Evolutionary conservation across 2,797 vertebrate species (phyloP).

Genomic region (Epinephelus malabaricus): DNA sequence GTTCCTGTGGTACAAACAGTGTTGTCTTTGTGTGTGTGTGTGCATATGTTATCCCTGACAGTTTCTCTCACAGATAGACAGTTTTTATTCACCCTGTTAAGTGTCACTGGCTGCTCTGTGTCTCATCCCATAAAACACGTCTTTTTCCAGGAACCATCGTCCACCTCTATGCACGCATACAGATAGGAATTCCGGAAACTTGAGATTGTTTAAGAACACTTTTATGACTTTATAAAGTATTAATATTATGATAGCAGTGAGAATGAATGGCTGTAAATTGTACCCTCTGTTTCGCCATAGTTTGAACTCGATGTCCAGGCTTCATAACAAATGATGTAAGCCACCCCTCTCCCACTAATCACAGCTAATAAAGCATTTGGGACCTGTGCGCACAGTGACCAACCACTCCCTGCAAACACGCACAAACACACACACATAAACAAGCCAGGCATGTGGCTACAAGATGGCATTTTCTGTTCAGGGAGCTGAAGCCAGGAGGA

Average conservation of each 20-base stretch:
- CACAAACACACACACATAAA: constrained; percentile 17
- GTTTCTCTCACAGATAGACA: constrained; percentile 54
- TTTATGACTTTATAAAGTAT: constrained; percentile 43
- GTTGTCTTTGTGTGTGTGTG: constrained; percentile 72
- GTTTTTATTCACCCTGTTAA: constrained; percentile 49
- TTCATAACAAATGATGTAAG: constrained; percentile 73
- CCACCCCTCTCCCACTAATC: constrained; percentile 48
- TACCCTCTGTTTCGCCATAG: constrained; percentile 53
- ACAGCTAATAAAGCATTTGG: constrained; percentile 68
- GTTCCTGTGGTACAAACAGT: constrained; percentile 70
- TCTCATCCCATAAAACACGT: constrained; percentile 59
- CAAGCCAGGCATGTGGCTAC: constrained; percentile 31
- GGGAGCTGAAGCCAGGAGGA: constrained; percentile 31
- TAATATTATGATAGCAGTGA: constrained; percentile 65
- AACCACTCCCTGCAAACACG: constrained; percentile 31
- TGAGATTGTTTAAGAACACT: constrained; percentile 49
- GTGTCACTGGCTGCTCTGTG: constrained; percentile 56
- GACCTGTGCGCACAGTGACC: constrained; percentile 42
- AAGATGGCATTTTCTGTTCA: constrained; percentile 47
- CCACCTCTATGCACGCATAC: constrained; percentile 1
- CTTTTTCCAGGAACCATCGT: constrained; percentile 49
- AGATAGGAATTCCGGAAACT: constrained; percentile 26
- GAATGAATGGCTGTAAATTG: constrained; percentile 52
- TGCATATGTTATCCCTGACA: constrained; percentile 51
- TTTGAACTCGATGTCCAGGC: constrained; percentile 43